Conservation (phyloP, 2,113 vertebrate species). For the Silurus asotus region DNA sequence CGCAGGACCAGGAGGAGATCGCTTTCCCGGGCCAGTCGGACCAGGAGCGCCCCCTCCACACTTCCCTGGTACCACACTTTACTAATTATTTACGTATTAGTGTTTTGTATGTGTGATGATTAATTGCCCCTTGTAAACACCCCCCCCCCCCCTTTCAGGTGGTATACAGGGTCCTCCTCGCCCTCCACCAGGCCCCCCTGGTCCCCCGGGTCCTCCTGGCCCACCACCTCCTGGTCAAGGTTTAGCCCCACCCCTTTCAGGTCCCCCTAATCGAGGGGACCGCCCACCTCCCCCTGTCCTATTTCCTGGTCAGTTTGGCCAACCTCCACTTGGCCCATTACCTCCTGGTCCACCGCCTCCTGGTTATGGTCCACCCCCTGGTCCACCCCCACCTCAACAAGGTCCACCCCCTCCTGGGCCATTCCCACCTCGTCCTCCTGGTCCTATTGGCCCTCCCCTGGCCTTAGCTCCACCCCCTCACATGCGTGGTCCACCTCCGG, state of each 20-base stretch:
- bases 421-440: slow-evolving; percentile 91
- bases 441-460: slow-evolving; percentile 91
- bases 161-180: slow-evolving; percentile 92
- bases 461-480: slow-evolving; percentile 95
- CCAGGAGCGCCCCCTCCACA: slow-evolving; percentile 77
- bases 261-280: slow-evolving; percentile 93
- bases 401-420: slow-evolving; percentile 93
- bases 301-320: slow-evolving; percentile 96
- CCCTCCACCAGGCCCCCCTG: slow-evolving; percentile 90
- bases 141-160: slow-evolving; percentile 65
- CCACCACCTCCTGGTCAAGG: slow-evolving; percentile 95
- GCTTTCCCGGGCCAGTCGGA: slow-evolving; percentile 91
- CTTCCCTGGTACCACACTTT: slow-evolving; percentile 82
- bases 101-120: too few relatives aligned
- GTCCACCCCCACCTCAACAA: slow-evolving; percentile 92
- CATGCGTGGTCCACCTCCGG: slow-evolving; percentile 93
- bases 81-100: too few relatives aligned
- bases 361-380: slow-evolving; percentile 93
- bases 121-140: too few relatives aligned
- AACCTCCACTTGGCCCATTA: slow-evolving; percentile 91
- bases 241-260: slow-evolving; percentile 87
- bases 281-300: slow-evolving; percentile 95
- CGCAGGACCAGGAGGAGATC: slow-evolving; percentile 88
- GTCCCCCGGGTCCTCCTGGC: slow-evolving; percentile 90
- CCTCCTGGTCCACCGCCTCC: slow-evolving; percentile 95